phyloP scores from a whole-genome alignment of 2,888 invertebrate genomes.

The Entomobrya proxima region DNA sequence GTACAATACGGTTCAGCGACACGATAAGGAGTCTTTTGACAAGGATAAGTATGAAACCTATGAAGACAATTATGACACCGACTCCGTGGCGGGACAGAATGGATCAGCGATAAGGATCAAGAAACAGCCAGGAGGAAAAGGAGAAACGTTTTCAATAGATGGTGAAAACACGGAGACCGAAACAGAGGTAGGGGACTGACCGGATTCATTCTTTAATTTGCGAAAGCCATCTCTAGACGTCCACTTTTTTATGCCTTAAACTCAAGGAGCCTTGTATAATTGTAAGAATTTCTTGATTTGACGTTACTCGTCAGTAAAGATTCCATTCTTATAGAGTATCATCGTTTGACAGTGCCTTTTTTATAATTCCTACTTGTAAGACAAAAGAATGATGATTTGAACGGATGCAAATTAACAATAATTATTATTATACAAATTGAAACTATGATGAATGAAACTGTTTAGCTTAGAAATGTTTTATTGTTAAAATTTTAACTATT shows the following conservation, averaged over 20 bases:
- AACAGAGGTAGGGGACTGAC: constrained; percentile 14
- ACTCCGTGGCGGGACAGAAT: not conserved
- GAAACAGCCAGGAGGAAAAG: not conserved
- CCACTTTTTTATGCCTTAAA: not conserved
- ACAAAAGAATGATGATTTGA: no score
- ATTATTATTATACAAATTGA: no score
- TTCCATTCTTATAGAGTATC: no score
- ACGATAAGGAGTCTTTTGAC: constrained; percentile 57
- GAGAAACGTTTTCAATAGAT: constrained; percentile 34
- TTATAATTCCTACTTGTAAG: no score
- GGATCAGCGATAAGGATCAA: constrained; percentile 27
- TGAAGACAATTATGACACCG: not conserved
- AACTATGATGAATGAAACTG: no score
- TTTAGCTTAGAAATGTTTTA: no score
- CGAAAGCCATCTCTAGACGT: not conserved
- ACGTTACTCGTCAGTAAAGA: no score
- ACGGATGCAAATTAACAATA: no score
- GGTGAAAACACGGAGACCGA: constrained; percentile 55
- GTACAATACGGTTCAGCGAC: constrained; percentile 38
- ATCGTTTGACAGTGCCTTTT: no score
- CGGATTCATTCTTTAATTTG: not conserved
- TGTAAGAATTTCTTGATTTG: no score
- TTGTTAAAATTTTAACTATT: no score
- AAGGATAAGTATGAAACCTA: constrained; percentile 26
- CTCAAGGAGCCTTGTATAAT: no score